These are phyloP conservation scores for Coregonus ussuriensis DNA, from an alignment of 2,797 vertebrate species.

Conservation along the genomic window DNA sequence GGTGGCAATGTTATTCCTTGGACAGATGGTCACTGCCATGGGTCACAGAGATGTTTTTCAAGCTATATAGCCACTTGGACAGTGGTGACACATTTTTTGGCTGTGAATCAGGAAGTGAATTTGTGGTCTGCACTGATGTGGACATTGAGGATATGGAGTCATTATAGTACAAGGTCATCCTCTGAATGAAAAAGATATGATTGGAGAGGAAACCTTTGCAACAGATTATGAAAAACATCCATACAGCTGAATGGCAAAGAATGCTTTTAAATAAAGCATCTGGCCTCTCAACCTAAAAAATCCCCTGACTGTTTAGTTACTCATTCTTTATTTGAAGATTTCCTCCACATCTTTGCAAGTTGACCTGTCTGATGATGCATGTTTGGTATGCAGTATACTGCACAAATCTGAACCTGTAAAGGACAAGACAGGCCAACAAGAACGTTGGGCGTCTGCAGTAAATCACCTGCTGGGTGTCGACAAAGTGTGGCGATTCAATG, in stretches of 20 bases:
- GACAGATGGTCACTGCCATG: slow-evolving; percentile 32
- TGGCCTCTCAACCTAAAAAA: not conserved
- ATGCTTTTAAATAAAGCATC: not conserved
- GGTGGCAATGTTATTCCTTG: slow-evolving; percentile 36
- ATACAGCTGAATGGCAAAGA: not conserved
- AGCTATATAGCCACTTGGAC: slow-evolving; percentile 19
- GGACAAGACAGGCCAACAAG: not conserved
- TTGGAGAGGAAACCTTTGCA: slow-evolving; percentile 1
- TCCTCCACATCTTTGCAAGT: not conserved
- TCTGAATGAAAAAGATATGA: slow-evolving; percentile 45
- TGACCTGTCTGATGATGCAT: not conserved
- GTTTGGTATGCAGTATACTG: not conserved
- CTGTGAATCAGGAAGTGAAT: slow-evolving; percentile 55
- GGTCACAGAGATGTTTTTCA: slow-evolving; percentile 39
- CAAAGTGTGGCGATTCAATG: not conserved
- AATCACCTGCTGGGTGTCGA: not conserved
- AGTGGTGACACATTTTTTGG: slow-evolving; percentile 33
- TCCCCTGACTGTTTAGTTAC: not conserved
- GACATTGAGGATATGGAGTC: slow-evolving; percentile 49
- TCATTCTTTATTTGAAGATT: not conserved
- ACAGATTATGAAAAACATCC: slow-evolving; percentile 50
- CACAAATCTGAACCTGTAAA: not conserved
- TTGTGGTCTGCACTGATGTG: slow-evolving; percentile 33
- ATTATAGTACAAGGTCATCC: slow-evolving; percentile 50
- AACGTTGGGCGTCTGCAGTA: not conserved